Evolutionary conservation across 2,113 vertebrate species (phyloP), one percentile per base, ranked within the genome.

Genomic region (Centropristis striata): DNA sequence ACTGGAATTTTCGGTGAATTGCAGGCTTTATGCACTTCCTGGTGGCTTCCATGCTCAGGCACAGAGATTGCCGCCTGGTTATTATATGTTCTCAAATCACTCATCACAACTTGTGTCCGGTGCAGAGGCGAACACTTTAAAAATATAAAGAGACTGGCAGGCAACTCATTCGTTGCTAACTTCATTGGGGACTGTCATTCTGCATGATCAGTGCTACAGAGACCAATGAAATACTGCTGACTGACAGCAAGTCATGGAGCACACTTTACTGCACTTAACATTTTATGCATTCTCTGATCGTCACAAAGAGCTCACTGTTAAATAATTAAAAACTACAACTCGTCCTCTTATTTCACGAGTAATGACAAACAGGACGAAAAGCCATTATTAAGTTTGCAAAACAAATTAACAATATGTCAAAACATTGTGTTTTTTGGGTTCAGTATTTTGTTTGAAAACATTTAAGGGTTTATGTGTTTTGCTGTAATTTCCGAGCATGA

Each of bases 401-500:
- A 27, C 10, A 4, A 58, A 71, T 36, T 4, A 32, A 15, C 53
- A 37, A 51, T 4, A 21, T 32, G 4, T 58, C 8, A 23, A 50
- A 50, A 39, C 39, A 27, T 15, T 44, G 16, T 15, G 2, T 58
- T 67, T n/a, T 49, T 23, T 49, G 7, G 39, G 42, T 58, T 14
- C 23, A 51, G 28, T 28, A 36, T 59, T 25, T 49, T 50, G 32
- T 54, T 54, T 47, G 6, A 39, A 41, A 46, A 28, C 8, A 36
- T 13, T 57, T 8, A 23, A 28, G 37, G 58, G 74, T 74, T 81
- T 77, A 27, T 25, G 9, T 39, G 41, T 54, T 73, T 85, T 75
- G 25, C n/a, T 71, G 32, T 72, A 21, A 67, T 75, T 78, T 37
- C n/a, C 41, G 10, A 57, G 42, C 25, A 80, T 82, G 16, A 63